Base-by-base conservation (phyloP, 2,797 vertebrate genomes). In the Gallinago solitaria region DNA sequence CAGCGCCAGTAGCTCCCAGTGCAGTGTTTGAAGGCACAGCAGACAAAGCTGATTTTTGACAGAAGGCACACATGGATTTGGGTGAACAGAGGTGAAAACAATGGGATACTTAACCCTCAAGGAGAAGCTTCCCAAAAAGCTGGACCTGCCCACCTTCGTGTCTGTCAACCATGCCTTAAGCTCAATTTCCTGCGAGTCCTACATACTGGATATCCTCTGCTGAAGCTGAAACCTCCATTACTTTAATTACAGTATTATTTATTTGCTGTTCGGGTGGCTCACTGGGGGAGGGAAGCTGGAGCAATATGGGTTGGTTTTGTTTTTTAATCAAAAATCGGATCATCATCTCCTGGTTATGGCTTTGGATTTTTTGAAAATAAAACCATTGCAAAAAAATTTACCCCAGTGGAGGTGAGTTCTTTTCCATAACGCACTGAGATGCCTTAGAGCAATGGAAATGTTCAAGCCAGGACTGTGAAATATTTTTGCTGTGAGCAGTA, bases 401-500 rank as follows among this genome's bases (percentile, higher is more conserved):
- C 53, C 73, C 93, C 13, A 4, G 48, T 47, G 23, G 50, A 93
- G 57, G 85, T 12, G 25, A 90, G 73, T 32, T 89, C 75, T n/a
- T 54, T 88, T 94, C 74, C 75, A 70, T 59, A 85, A 83, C 4
- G 1, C 71, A 86, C 2, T 32, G 75, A 91, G 77, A 91, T 0
- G 6, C 78, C 90, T 93, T 27, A 43, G 71, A 89, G 87, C 63
- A 81, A 35, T 1, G 0, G 27, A 63, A 80, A 67, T 17, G 25
- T 24, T 94, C 77, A 39, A 65, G 51, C 1, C 2, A 56, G 53
- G 63, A 68, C 2, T n/a, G 39, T 57, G 57, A 88, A 91, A 92
- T 61, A 83, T 90, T 93, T 76, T 76, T 76, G 48, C 61, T 95
- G 79, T 83, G 54, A 94, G 69, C 70, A 84, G 20, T 21, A 63